Evolutionary conservation across 2,888 invertebrate species (phyloP), one percentile per base, ranked within the genome.

Genomic region (Cephus nigrinus): DNA sequence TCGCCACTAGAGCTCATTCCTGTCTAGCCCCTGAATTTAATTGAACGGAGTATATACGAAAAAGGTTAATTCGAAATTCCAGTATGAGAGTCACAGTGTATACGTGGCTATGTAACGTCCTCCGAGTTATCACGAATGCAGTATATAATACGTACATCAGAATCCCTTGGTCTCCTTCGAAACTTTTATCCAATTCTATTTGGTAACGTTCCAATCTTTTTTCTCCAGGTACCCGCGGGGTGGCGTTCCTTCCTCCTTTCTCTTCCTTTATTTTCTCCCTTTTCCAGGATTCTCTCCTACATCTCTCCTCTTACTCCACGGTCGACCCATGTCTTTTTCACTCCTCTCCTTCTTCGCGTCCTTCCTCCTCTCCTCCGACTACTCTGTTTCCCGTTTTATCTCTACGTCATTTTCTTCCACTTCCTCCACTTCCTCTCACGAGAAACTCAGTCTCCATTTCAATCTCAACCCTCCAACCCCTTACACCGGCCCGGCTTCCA

Each of bases 161-260:
- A 55, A 55, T 75, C 69, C 32, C 69, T 84, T 81, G 82, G 80
- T 84, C 55, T 55, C 55, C 9, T 55, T 55, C 55, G 2, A 82
- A 87, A 87, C 84, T 87, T 87, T 87, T 84, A 84, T 87, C 85
- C 84, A 82, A 81, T 84, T 77, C 84, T 84, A 84, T 87, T 86
- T 82, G 82, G 81, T 83, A 84, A 82, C 86, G 87, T 89, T 89
- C 89, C 88, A 89, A 90, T 89, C 89, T 89, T 89, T 23, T 55
- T 55, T 89, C 87, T 85, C 83, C 83, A 84, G 83, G 82, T 81
- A 88, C 86, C 87, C 87, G 86, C 86, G 86, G 85, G 85, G 23
- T 35, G 86, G 82, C 86, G 86, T 86, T 86, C 85, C 84, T 81
- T 40, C 73, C 31, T 75, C 83, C 81, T 84, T 84, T 82, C 81